phyloP scores from a whole-genome alignment of 1,140 invertebrate species.

The Formica exsecta region DNA sequence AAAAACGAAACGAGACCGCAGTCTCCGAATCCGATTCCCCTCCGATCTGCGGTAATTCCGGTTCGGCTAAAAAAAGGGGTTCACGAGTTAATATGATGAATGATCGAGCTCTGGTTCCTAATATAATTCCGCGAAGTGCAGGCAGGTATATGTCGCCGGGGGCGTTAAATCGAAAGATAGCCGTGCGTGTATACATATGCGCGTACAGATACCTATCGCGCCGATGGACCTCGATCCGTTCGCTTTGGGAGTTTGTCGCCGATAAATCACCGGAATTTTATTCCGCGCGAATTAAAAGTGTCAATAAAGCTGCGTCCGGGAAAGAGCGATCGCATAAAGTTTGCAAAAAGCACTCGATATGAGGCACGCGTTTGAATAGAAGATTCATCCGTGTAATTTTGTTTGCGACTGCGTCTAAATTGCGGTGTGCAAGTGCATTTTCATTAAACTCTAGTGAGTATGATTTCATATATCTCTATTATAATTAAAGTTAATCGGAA shows the following conservation, averaged over 20 bases:
- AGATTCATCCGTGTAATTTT: constrained; percentile 24
- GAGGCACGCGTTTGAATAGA: neutral
- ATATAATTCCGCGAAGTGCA: constrained; percentile 55
- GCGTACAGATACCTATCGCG: constrained; percentile 24
- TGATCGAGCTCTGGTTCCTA: constrained; percentile 46
- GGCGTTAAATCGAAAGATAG: constrained; percentile 57
- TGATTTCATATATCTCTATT: neutral
- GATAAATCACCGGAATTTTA: constrained; percentile 64
- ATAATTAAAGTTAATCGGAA: neutral
- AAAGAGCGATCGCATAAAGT: constrained; percentile 54
- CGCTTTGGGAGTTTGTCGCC: constrained; percentile 7
- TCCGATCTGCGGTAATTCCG: constrained; percentile 30
- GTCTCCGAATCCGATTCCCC: constrained; percentile 19
- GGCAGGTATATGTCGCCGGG: constrained; percentile 40
- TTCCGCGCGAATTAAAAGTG: constrained; percentile 64
- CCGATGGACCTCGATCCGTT: constrained; percentile 44
- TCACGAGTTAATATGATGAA: constrained; percentile 52
- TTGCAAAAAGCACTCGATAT: constrained; percentile 38
- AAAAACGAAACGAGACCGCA: neutral
- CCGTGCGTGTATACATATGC: neutral
- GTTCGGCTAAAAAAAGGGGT: neutral
- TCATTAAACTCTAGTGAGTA: neutral
- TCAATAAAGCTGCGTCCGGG: constrained; percentile 26
- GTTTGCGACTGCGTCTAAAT: neutral
- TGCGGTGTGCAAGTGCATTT: neutral